Percentiles rank a stretch among this genome's conserved stretches.
Evolutionary conservation across 2,797 vertebrate species (phyloP).

Genomic region (Pipistrellus nathusii): DNA sequence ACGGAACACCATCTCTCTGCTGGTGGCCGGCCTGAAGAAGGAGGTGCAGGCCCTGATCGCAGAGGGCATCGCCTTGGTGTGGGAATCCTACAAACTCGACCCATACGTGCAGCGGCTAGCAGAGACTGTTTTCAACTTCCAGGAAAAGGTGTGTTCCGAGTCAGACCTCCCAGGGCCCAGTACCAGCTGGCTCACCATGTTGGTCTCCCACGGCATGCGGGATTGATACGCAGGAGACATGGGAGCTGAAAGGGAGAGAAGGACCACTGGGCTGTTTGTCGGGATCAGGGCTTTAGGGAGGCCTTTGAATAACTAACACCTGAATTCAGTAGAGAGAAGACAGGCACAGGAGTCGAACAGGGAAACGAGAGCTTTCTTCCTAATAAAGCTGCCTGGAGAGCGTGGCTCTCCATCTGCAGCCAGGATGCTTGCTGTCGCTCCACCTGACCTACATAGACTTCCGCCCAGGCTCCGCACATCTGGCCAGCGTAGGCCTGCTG

Average conservation of each 20-base stretch:
- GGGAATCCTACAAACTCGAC: constrained; percentile 99
- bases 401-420: rapidly evolving
- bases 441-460: rapidly evolving
- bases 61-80: constrained; percentile 97
- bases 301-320: rapidly evolving
- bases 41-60: constrained; percentile 97
- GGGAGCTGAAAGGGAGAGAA: not conserved
- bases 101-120: constrained; percentile 98
- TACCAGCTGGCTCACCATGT: rapidly evolving
- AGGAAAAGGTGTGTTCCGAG: constrained; percentile 93
- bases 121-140: constrained; percentile 99
- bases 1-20: constrained; percentile 93
- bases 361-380: rapidly evolving
- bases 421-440: rapidly evolving
- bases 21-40: constrained; percentile 98
- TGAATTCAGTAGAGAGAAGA: not conserved
- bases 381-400: rapidly evolving
- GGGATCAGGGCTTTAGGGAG: not conserved
- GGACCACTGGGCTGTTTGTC: rapidly evolving
- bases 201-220: rapidly evolving
- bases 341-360: rapidly evolving
- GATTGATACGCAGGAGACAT: rapidly evolving
- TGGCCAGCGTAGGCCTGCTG: rapidly evolving
- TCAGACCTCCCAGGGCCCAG: rapidly evolving
- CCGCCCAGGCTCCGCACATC: not conserved